Percentiles rank a stretch among this genome's conserved stretches.
phyloP scores from a whole-genome alignment of 1,140 invertebrate genomes.

The Apis cerana region DNA sequence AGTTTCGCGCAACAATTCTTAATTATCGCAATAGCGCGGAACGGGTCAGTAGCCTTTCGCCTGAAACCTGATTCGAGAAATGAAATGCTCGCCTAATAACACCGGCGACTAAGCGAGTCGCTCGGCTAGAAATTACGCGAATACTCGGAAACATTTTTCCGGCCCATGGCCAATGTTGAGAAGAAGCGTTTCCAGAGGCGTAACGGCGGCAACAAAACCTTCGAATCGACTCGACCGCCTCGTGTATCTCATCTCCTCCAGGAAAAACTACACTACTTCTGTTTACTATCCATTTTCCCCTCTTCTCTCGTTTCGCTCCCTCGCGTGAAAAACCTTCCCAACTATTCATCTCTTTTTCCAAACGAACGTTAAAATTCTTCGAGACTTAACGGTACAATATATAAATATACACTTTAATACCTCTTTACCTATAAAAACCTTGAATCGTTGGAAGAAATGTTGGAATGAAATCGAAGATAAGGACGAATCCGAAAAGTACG shows the following conservation, averaged over 20 bases:
- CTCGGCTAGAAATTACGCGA: conserved; percentile 8
- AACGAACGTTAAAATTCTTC: neutral
- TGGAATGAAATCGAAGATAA: too few species aligned
- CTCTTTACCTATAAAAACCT: too few species aligned
- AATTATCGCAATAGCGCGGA: too few species aligned
- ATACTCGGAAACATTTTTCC: conserved; percentile 22
- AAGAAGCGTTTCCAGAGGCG: neutral
- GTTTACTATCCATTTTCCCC: neutral
- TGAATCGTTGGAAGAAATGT: too few species aligned
- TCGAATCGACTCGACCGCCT: neutral
- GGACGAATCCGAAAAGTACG: too few species aligned
- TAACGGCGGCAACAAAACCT: neutral
- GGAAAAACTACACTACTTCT: neutral
- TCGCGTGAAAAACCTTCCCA: too few species aligned
- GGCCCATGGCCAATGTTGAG: neutral
- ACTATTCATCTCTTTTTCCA: too few species aligned
- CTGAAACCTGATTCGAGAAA: neutral
- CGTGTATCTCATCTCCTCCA: neutral
- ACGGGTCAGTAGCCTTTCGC: neutral
- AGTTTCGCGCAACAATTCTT: too few species aligned
- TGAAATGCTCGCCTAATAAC: conserved; percentile 15
- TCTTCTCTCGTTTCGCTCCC: neutral
- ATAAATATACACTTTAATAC: too few species aligned
- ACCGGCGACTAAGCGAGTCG: neutral
- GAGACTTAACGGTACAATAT: neutral